Evolutionary conservation across 2,888 invertebrate genomes (phyloP).

Genomic region (Euplagia quadripunctaria): DNA sequence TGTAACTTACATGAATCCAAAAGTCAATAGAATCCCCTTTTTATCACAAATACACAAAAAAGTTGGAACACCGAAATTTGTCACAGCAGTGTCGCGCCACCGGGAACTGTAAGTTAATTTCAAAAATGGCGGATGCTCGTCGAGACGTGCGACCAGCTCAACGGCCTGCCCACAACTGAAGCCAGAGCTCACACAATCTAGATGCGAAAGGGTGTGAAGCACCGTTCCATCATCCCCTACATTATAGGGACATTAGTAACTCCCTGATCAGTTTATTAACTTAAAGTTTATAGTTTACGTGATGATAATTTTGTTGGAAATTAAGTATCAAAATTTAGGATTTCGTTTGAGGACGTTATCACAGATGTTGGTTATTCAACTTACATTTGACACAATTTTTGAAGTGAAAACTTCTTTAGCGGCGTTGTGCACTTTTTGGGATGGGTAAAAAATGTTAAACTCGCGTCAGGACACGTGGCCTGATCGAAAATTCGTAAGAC

Average conservation of each 20-base stretch:
- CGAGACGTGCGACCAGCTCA: constrained; percentile 41
- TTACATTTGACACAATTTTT: too few species aligned
- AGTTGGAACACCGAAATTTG: constrained; percentile 43
- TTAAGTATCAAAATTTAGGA: constrained; percentile 24
- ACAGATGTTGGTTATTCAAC: too few species aligned
- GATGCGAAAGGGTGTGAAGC: constrained; percentile 55
- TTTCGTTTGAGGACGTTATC: neutral
- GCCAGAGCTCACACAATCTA: constrained; percentile 35
- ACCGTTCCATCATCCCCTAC: constrained; percentile 53
- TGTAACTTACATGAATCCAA: constrained; percentile 39
- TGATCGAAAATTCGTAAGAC: too few species aligned
- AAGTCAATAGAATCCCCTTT: constrained; percentile 39
- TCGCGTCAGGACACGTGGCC: too few species aligned
- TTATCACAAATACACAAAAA: constrained; percentile 48
- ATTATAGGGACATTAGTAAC: constrained; percentile 53
- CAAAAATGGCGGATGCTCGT: constrained; percentile 15
- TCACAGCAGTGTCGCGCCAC: constrained; percentile 44
- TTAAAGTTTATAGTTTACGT: constrained; percentile 46
- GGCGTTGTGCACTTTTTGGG: too few species aligned
- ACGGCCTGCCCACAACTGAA: constrained; percentile 45
- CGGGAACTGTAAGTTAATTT: constrained; percentile 35
- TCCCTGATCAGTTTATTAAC: constrained; percentile 57
- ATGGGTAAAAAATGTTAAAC: too few species aligned
- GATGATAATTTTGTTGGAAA: constrained; percentile 42
- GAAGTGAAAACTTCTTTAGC: too few species aligned